Evolutionary conservation across 1,140 invertebrate genomes (phyloP).

Genomic region (Lamellibrachia luymesi): DNA sequence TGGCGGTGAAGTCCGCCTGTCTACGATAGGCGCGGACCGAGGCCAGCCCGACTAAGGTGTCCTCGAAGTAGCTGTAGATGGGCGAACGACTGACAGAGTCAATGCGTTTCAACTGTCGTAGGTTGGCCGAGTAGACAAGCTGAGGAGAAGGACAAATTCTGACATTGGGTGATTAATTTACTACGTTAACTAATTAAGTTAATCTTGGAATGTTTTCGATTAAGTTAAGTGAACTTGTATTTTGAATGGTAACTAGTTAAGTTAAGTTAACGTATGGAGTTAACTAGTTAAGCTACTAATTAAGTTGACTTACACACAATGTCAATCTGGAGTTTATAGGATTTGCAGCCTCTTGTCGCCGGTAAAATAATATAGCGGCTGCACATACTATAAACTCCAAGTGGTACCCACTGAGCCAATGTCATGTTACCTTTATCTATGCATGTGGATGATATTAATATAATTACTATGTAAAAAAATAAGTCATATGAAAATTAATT

Average conservation of each 20-base stretch:
- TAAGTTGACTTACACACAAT: not conserved
- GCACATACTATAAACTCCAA: too few species aligned
- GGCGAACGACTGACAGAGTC: constrained; percentile 26
- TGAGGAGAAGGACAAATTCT: constrained; percentile 17
- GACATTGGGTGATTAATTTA: constrained; percentile 34
- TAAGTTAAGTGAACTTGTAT: too few species aligned
- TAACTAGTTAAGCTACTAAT: constrained; percentile 10
- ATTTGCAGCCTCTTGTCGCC: too few species aligned
- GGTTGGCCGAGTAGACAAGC: constrained; percentile 20
- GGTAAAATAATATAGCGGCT: too few species aligned
- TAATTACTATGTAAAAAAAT: too few species aligned
- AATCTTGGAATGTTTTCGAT: too few species aligned
- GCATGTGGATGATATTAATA: too few species aligned
- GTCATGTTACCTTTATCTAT: too few species aligned
- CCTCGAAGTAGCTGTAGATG: constrained; percentile 24
- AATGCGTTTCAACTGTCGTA: constrained; percentile 24
- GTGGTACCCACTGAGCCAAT: too few species aligned
- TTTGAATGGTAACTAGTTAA: not conserved
- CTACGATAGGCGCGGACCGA: constrained; percentile 30
- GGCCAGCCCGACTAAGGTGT: constrained; percentile 59
- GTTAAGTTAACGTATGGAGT: constrained; percentile 32
- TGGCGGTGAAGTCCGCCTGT: constrained; percentile 30
- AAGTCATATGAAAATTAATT: too few species aligned
- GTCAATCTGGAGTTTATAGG: too few species aligned
- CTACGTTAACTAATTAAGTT: too few species aligned